Evolutionary conservation across 2,888 invertebrate genomes (phyloP).

Genomic region (Drosophila trichaetosa): DNA sequence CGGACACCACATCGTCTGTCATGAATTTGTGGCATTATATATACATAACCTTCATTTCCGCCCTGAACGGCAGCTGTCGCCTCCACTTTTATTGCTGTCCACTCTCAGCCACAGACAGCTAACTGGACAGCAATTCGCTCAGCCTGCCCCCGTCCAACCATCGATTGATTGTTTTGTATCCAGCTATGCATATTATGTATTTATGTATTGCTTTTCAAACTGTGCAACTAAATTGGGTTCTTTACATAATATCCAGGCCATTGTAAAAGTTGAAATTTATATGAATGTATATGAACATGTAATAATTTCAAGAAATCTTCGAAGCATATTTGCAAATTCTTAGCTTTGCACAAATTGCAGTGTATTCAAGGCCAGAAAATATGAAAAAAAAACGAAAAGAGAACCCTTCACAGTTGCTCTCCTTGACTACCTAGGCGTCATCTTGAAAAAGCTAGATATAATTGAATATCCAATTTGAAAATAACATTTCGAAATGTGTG

Average conservation of each 20-base stretch:
- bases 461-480: background rate
- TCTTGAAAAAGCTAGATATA: background rate
- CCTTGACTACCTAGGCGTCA: background rate
- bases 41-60: conserved; percentile 34
- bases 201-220: background rate
- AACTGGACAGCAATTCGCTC: background rate
- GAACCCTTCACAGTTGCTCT: background rate
- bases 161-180: conserved; percentile 4
- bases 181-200: background rate
- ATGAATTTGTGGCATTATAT: conserved; percentile 31
- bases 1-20: conserved; percentile 20
- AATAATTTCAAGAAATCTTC: background rate
- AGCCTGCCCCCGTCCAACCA: background rate
- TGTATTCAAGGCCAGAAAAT: background rate
- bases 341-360: background rate
- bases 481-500: background rate
- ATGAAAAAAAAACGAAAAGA: background rate
- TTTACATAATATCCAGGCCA: background rate
- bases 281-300: background rate
- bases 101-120: background rate
- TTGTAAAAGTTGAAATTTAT: background rate
- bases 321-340: background rate
- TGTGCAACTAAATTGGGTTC: background rate
- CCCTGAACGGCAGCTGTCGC: conserved; percentile 16
- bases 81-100: conserved; percentile 20